Conservation (phyloP, 2,888 invertebrate genomes). For the Litoditis marina region DNA sequence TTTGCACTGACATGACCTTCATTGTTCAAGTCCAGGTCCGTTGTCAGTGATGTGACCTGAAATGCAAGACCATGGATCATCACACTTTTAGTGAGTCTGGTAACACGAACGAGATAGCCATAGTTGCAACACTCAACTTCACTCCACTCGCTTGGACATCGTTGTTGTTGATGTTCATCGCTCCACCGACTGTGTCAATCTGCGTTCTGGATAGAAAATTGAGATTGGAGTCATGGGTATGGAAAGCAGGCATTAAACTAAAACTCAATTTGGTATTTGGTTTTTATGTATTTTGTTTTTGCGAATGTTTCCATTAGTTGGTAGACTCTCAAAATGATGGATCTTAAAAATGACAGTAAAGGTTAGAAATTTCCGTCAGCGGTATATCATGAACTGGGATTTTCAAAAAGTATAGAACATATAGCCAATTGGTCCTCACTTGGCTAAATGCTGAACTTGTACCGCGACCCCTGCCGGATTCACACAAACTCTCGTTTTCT, state of each 20-base stretch:
- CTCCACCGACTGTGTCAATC: conserved; percentile 28
- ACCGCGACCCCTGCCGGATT: conserved; percentile 15
- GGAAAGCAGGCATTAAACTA: background rate
- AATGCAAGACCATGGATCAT: background rate
- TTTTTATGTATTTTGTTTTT: conserved; percentile 21
- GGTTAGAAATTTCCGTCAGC: too few species aligned
- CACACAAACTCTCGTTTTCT: conserved; percentile 22
- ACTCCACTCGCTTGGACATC: conserved; percentile 22
- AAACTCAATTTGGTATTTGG: conserved; percentile 3
- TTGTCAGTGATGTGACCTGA: conserved; percentile 16
- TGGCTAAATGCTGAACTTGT: conserved; percentile 17
- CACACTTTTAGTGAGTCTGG: too few species aligned
- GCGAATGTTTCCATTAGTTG: conserved; percentile 27
- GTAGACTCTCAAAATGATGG: conserved; percentile 2
- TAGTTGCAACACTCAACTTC: conserved; percentile 15
- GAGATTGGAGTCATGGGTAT: background rate
- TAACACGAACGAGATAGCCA: too few species aligned
- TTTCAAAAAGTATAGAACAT: too few species aligned
- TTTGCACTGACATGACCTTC: conserved; percentile 25
- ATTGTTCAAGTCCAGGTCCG: conserved; percentile 21
- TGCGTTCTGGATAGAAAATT: conserved; percentile 16
- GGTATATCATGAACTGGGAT: too few species aligned
- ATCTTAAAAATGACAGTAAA: too few species aligned
- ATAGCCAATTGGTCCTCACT: conserved; percentile 6
- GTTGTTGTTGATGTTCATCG: conserved; percentile 20